These are phyloP conservation scores for Hemicentrotus pulcherrimus DNA, from an alignment of 35 echinoderm and acorn worm species.

Conservation along the genomic window DNA sequence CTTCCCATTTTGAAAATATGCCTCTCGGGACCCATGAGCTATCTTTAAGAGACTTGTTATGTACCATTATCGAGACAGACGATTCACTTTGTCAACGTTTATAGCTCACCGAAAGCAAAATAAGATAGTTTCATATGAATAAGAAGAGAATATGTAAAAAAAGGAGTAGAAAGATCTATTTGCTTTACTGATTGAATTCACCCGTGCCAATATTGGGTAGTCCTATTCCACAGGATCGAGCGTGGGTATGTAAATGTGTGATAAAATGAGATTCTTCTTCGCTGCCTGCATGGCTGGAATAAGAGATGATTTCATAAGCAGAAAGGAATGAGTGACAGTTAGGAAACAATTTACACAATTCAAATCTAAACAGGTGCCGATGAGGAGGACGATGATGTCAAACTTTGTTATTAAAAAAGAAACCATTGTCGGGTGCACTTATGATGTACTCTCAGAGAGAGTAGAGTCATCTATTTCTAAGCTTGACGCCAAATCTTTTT, in stretches of 20 bases:
- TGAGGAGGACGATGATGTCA: not conserved
- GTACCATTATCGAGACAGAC: not conserved
- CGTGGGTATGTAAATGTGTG: not conserved
- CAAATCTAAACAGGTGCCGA: not conserved
- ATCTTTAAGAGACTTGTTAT: conserved; percentile 5
- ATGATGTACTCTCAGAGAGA: not conserved
- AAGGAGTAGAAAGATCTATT: not conserved
- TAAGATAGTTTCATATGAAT: not conserved
- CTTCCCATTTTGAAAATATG: not conserved
- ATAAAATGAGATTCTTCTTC: not conserved
- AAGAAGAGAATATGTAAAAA: not conserved
- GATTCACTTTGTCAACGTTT: not conserved
- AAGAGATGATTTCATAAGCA: not conserved
- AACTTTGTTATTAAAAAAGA: not conserved
- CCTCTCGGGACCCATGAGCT: not conserved
- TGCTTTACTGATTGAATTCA: not conserved
- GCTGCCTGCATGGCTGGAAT: not conserved
- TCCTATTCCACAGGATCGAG: not conserved
- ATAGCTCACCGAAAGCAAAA: not conserved
- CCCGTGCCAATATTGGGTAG: not conserved
- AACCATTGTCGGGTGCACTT: not conserved
- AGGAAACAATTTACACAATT: not conserved
- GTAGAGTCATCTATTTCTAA: not conserved
- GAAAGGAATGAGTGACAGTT: not conserved
- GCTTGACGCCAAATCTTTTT: not conserved